Conservation (phyloP, 2,113 vertebrate species). For the Cathartes aura region DNA sequence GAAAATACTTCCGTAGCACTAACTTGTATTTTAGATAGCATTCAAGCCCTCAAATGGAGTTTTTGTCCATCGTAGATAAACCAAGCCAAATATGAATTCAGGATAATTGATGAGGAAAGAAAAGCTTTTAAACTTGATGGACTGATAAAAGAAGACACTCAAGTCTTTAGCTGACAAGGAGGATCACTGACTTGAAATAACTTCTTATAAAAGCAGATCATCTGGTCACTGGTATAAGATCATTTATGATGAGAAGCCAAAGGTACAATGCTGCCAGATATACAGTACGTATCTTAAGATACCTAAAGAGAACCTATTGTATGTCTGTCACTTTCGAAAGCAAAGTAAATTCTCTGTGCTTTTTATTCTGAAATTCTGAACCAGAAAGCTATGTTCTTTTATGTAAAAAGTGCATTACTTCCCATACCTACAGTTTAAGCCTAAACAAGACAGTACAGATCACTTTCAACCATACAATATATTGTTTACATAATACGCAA, state of each 20-base stretch:
- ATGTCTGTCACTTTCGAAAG: not conserved
- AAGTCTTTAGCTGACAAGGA: not conserved
- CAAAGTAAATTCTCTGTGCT: not conserved
- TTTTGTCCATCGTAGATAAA: not conserved
- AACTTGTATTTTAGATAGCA: not conserved
- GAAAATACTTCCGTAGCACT: not conserved
- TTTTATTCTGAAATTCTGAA: not conserved
- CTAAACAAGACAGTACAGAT: not conserved
- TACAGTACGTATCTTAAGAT: not conserved
- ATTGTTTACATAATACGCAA: not conserved
- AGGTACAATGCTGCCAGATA: not conserved
- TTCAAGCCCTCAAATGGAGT: not conserved
- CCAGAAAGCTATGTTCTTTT: not conserved
- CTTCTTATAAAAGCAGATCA: not conserved
- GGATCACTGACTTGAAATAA: constrained; percentile 6
- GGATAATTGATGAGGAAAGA: not conserved
- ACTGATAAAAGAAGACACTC: not conserved
- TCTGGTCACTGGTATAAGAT: not conserved
- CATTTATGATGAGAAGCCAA: not conserved
- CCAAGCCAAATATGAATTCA: not conserved
- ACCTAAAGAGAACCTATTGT: not conserved
- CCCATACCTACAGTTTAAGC: not conserved
- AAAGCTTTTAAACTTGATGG: not conserved
- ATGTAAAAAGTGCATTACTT: not conserved
- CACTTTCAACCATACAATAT: not conserved